Evolutionary conservation across 2,113 vertebrate species (phyloP), one percentile per base, ranked within the genome.

Genomic region (Hypanus sabinus): DNA sequence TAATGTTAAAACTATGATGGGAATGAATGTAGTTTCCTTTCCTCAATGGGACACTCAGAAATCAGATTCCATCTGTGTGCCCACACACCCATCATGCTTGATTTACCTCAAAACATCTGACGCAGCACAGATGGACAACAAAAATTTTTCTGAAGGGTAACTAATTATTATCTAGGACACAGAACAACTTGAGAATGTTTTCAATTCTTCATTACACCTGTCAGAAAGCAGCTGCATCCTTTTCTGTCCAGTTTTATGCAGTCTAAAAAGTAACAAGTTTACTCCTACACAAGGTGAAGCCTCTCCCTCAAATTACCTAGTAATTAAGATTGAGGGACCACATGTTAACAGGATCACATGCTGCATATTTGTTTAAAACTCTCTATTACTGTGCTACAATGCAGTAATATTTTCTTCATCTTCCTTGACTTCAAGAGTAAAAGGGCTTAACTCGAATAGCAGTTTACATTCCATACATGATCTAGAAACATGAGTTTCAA

Each of bases 121-220:
- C 91, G 55, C 10, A 73, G 91, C 68, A 93, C 68, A 93, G 91
- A 93, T 93, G 91, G 24, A 73, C 36, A 36, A 75, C 91, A 93
- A 73, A 93, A 24, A 93, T 30, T 27, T 93, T 93, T 73, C 71
- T 93, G 91, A 93, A 75, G 91, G 91, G 38, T 73, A 93, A 73
- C 91, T 93, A 93, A 93, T 93, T 93, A 93, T 16, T 46, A 93
- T 30, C 70, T 71, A 93, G 91, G 91, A 93, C 91, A 75, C 91
- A 93, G 70, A 55, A 93, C 38, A 93, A 90, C 85, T 90, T 20
- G 20, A n/a, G 60, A 36, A 68, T 65, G 60, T 65, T 90, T 90
- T 90, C 65, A 90, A 73, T 93, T 93, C 70, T 30, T 93, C 91
- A 93, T 93, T 93, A 93, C 65, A 55, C 91, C 73, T 93, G 91